Conservation (phyloP, 2,113 vertebrate genomes). For the Amazona guildingii region DNA sequence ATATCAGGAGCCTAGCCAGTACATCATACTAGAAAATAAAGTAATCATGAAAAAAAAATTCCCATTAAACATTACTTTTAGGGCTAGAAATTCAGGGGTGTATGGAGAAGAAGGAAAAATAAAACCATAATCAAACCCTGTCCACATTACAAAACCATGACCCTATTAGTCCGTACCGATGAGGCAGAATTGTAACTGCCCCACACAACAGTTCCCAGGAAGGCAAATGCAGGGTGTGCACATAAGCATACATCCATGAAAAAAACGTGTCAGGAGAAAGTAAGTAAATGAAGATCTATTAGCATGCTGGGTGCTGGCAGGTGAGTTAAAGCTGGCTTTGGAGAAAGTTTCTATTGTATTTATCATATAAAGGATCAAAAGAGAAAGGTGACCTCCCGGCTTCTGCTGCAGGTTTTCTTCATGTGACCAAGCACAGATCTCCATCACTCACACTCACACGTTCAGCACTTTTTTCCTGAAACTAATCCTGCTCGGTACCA, state of each 20-base stretch:
- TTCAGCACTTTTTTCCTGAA: too few species aligned
- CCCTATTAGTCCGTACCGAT: too few species aligned
- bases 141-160: not conserved
- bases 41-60: not conserved
- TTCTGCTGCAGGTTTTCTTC: not conserved
- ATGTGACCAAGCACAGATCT: too few species aligned
- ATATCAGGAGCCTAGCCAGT: not conserved
- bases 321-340: not conserved
- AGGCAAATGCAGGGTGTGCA: not conserved
- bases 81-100: not conserved
- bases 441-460: not conserved
- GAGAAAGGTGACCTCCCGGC: not conserved
- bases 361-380: not conserved
- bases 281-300: not conserved
- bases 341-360: not conserved
- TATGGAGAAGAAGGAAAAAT: too few species aligned
- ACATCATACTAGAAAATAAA: not conserved
- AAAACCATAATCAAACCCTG: not conserved
- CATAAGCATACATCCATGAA: rapidly evolving
- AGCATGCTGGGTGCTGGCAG: not conserved
- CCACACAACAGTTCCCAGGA: not conserved
- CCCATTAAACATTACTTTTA: not conserved
- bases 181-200: not conserved
- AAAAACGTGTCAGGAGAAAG: not conserved
- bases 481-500: not conserved